A percentile compares a stretch with the other conserved stretches of the same genome.
phyloP scores from a whole-genome alignment of 2,888 invertebrate species.

The Lydus trimaculatus region DNA sequence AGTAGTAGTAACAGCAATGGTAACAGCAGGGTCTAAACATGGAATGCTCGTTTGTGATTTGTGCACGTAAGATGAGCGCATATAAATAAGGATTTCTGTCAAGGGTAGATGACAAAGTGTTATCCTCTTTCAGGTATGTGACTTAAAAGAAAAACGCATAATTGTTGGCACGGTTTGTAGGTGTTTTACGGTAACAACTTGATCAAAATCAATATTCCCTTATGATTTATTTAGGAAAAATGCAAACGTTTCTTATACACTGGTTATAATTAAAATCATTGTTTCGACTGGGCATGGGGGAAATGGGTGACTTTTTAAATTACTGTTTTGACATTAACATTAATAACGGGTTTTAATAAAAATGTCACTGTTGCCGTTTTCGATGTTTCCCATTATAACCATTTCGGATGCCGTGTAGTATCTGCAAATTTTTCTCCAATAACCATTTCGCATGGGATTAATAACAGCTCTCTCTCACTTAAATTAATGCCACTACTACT shows the following conservation, averaged over 20 bases:
- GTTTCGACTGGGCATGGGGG: constrained; percentile 3
- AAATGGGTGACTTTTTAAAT: not conserved
- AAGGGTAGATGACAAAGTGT: constrained; percentile 48
- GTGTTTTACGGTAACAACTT: not conserved
- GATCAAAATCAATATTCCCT: not conserved
- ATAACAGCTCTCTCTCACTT: constrained; percentile 11
- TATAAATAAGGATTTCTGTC: constrained; percentile 51
- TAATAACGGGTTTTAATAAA: constrained; percentile 22
- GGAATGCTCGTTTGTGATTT: constrained; percentile 40
- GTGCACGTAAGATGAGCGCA: constrained; percentile 44
- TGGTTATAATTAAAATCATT: constrained; percentile 3
- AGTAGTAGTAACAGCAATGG: constrained; percentile 19
- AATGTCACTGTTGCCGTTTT: constrained; percentile 11
- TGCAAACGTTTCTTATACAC: not conserved
- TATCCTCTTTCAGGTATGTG: constrained; percentile 43
- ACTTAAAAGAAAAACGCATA: constrained; percentile 32
- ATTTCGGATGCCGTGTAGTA: constrained; percentile 11
- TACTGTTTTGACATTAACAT: not conserved
- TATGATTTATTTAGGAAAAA: not conserved
- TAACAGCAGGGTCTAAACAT: constrained; percentile 40
- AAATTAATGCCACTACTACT: constrained; percentile 3
- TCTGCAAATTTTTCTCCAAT: constrained; percentile 15
- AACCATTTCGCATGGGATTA: constrained; percentile 11
- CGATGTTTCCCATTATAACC: constrained; percentile 14
- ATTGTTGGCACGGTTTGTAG: constrained; percentile 19